A percentile compares a stretch with the other conserved stretches of the same genome.
Evolutionary conservation across 2,113 vertebrate species (phyloP).

Genomic region (Sclerurus mexicanus): DNA sequence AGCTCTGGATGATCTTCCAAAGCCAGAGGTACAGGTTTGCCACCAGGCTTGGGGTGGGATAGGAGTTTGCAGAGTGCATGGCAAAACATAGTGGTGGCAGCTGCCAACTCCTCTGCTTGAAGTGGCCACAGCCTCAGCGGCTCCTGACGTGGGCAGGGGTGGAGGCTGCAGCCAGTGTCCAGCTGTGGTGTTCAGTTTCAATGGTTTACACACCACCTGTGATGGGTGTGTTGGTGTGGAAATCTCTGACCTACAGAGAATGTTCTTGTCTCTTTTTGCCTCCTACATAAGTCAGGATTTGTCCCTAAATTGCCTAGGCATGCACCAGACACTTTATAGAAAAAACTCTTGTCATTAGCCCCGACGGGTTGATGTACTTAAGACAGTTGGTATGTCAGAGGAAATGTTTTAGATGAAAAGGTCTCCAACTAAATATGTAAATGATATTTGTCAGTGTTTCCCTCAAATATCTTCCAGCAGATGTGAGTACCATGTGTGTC

Average conservation of each 20-base stretch:
- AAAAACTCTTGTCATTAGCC: not conserved
- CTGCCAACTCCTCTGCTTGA: not conserved
- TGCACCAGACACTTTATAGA: not conserved
- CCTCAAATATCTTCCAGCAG: conserved; percentile 41
- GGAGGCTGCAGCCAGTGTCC: not conserved
- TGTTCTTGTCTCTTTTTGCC: not conserved
- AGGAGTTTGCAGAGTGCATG: not conserved
- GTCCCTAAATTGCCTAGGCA: not conserved
- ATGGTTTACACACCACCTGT: not conserved
- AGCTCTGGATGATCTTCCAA: not conserved
- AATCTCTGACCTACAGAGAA: not conserved
- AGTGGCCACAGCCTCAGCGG: not conserved
- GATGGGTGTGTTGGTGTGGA: not conserved
- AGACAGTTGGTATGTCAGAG: not conserved
- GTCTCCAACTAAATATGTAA: conserved; percentile 21
- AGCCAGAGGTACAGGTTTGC: not conserved
- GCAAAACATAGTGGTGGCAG: not conserved
- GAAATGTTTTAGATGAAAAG: conserved; percentile 25
- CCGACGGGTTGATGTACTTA: not conserved
- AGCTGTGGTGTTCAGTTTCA: not conserved
- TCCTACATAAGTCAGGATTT: not conserved
- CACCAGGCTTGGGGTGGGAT: not conserved
- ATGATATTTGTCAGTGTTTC: conserved; percentile 21
- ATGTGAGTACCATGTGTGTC: conserved; percentile 45
- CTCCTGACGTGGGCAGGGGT: not conserved